Evolutionary conservation across 2,113 vertebrate genomes (phyloP).

Genomic region (Glaucidium brasilianum): DNA sequence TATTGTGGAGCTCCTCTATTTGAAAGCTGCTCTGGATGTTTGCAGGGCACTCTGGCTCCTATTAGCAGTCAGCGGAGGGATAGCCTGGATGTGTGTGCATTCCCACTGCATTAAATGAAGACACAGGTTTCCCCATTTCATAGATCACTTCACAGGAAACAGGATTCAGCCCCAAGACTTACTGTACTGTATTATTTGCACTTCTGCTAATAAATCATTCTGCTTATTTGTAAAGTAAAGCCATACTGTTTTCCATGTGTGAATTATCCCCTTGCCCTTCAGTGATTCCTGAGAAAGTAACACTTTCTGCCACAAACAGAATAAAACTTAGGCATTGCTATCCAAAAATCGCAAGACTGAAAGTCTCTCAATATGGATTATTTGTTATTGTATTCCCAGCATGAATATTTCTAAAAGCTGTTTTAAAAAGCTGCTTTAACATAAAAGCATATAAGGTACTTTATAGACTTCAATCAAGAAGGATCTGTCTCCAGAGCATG

Average conservation of each 20-base stretch:
- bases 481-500: not conserved
- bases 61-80: conserved; percentile 13
- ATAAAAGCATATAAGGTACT: not conserved
- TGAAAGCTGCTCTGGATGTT: not conserved
- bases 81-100: not conserved
- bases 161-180: conserved; percentile 5
- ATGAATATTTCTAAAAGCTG: not conserved
- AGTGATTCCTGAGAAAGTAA: not conserved
- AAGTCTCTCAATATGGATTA: not conserved
- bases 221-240: conserved; percentile 22
- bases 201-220: conserved; percentile 42
- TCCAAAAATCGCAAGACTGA: not conserved
- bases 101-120: not conserved
- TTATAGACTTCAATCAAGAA: not conserved
- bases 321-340: not conserved
- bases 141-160: conserved; percentile 42
- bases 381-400: not conserved
- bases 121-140: conserved; percentile 3
- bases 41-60: not conserved
- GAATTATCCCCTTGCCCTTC: not conserved
- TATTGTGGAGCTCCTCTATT: not conserved
- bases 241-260: conserved; percentile 15
- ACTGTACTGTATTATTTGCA: not conserved
- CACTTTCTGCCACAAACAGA: not conserved
- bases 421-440: not conserved